These are phyloP conservation scores for Drosophila leonis DNA, from an alignment of 2,888 invertebrate genomes.

Conservation along the genomic window DNA sequence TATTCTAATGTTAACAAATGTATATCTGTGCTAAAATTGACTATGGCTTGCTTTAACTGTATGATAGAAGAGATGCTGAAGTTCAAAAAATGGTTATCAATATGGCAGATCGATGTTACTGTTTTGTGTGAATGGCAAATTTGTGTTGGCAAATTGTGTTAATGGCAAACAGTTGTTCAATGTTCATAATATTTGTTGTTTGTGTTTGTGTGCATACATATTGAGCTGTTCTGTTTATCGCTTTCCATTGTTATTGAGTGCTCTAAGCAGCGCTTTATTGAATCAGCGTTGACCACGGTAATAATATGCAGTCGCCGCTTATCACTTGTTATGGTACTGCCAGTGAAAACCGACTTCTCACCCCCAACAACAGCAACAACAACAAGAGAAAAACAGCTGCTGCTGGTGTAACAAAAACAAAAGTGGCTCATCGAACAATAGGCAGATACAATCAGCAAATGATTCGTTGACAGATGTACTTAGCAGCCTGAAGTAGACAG, in stretches of 20 bases:
- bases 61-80: neutral
- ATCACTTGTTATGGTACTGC: slow-evolving; percentile 51
- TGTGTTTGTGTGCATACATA: slow-evolving; percentile 21
- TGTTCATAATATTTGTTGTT: slow-evolving; percentile 19
- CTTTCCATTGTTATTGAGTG: slow-evolving; percentile 28
- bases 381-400: slow-evolving; percentile 34
- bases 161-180: slow-evolving; percentile 23
- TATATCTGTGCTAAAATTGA: neutral
- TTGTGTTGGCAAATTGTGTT: slow-evolving; percentile 28
- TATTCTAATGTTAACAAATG: too few species aligned
- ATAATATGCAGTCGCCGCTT: slow-evolving; percentile 63
- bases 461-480: slow-evolving; percentile 26
- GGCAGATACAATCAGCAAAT: slow-evolving; percentile 50
- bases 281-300: slow-evolving; percentile 37
- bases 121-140: slow-evolving; percentile 46
- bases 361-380: slow-evolving; percentile 29
- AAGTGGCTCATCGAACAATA: slow-evolving; percentile 49
- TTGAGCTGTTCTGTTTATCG: slow-evolving; percentile 40
- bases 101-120: neutral
- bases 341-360: slow-evolving; percentile 39
- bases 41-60: neutral
- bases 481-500: slow-evolving; percentile 31
- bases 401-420: slow-evolving; percentile 45
- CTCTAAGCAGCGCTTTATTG: slow-evolving; percentile 31
- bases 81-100: neutral